phyloP scores from a whole-genome alignment of 2,113 vertebrate genomes.

The Ancistrus triradiatus region DNA sequence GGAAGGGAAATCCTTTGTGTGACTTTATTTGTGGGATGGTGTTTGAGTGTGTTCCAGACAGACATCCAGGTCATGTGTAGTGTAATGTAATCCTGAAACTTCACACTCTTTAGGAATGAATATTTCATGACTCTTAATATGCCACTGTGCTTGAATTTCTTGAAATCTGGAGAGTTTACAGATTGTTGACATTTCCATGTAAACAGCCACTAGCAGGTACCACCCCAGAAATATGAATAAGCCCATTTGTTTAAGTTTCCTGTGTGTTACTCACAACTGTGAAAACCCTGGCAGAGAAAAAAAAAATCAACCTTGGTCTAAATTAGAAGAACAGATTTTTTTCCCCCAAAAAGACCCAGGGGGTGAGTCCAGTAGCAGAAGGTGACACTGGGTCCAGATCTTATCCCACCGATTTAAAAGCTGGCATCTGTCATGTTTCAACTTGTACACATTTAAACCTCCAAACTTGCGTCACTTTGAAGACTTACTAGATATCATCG shows the following conservation, averaged over 20 bases:
- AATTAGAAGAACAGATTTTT: slow-evolving; percentile 7
- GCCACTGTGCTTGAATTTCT: background rate
- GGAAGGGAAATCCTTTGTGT: background rate
- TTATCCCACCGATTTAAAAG: slow-evolving; percentile 11
- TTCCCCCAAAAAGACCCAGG: background rate
- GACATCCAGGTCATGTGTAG: background rate
- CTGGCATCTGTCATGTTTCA: slow-evolving; percentile 20
- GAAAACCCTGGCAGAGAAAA: background rate
- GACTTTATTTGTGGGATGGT: background rate
- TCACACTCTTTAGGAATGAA: too few relatives aligned
- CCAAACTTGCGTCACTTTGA: slow-evolving; percentile 7
- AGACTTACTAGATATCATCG: slow-evolving; percentile 16
- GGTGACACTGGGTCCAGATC: slow-evolving; percentile 13
- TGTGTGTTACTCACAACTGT: background rate
- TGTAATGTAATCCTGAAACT: too few relatives aligned
- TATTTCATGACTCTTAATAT: too few relatives aligned
- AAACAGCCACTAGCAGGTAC: background rate
- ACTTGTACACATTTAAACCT: slow-evolving; percentile 8
- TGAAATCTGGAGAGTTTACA: background rate
- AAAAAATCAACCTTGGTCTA: background rate
- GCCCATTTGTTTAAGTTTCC: background rate
- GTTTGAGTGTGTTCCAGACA: background rate
- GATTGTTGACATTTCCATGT: background rate
- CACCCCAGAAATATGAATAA: background rate
- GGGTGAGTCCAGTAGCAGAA: background rate